Evolutionary conservation across 2,797 vertebrate genomes (phyloP), one percentile per base, ranked within the genome.

Genomic region (Spondyliosoma cantharus): DNA sequence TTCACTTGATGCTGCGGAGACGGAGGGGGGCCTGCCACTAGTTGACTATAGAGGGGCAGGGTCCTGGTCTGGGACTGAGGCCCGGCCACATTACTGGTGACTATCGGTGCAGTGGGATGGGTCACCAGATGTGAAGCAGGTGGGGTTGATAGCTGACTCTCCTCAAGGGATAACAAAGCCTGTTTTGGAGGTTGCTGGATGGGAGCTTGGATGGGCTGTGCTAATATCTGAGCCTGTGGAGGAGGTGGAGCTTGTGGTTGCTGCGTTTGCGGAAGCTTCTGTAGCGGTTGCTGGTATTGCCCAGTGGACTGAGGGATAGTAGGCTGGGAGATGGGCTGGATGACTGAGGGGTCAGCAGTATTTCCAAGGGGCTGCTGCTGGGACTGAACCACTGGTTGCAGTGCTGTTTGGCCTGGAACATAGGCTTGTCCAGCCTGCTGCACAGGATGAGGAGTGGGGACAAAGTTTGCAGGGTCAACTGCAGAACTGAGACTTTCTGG

Each of bases 231-330:
- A 11, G 79, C 22, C 59, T 93, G 90, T 53, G 77, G 62, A 85
- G 70, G 56, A 86, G 89, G 56, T 71, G 90, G 56, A 82, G 87
- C 69, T 66, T 86, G 83, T 14, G 80, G 85, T 37, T 92, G 90
- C 24, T 90, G 91, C 16, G 70, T 61, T 77, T 90, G 82, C 77
- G 94, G 90, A 61, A 86, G 75, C 43, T 71, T 90, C 71, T 93
- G 90, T 68, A 93, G 76, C 29, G 90, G 91, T 75, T 91, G 93
- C 59, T 94, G 92, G 78, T 91, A 94, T 25, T 90, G 92, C 19
- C 91, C 91, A 43, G 84, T 4, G 57, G 89, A 71, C 68, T 91
- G 88, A 74, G 88, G 56, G 24, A 91, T 63, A 46, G 77, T 66
- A 48, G 78, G 49, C 52, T 91, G 90, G 16, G 89, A 66, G 24